Evolutionary conservation across 2,888 invertebrate species (phyloP).

Genomic region (Antheraea assamensis): DNA sequence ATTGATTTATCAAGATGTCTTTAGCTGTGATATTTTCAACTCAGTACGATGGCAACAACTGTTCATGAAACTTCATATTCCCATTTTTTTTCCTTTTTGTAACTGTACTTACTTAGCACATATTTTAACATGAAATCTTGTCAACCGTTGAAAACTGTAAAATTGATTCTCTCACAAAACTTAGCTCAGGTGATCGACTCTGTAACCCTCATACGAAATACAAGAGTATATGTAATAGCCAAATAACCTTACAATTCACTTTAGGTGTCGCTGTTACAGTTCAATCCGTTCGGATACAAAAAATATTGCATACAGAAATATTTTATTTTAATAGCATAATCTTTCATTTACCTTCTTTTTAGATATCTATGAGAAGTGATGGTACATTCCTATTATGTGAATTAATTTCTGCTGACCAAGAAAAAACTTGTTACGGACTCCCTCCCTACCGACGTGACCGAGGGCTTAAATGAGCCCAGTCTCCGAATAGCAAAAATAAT

Average conservation of each 20-base stretch:
- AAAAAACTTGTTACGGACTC: slow-evolving; percentile 48
- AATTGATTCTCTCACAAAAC: not conserved
- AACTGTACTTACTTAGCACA: not conserved
- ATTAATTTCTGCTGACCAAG: slow-evolving; percentile 51
- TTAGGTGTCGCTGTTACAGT: not conserved
- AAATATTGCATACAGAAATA: not conserved
- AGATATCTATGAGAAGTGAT: slow-evolving; percentile 35
- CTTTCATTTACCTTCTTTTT: slow-evolving; percentile 25
- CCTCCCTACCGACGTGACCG: slow-evolving; percentile 43
- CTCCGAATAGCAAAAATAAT: slow-evolving; percentile 44
- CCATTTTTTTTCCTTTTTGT: not conserved
- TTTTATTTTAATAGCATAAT: not conserved
- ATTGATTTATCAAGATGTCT: not conserved
- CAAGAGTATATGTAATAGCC: not conserved
- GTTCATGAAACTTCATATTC: not conserved
- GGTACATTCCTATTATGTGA: slow-evolving; percentile 43
- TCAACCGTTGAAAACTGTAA: not conserved
- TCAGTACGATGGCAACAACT: not conserved
- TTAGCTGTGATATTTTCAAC: not conserved
- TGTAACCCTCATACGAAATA: not conserved
- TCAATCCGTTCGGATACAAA: not conserved
- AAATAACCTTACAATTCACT: not conserved
- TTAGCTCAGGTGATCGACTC: not conserved
- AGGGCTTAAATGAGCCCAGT: slow-evolving; percentile 42
- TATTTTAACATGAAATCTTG: not conserved